Evolutionary conservation across 1,140 invertebrate species (phyloP).

Genomic region (Trachelipus rathkii): DNA sequence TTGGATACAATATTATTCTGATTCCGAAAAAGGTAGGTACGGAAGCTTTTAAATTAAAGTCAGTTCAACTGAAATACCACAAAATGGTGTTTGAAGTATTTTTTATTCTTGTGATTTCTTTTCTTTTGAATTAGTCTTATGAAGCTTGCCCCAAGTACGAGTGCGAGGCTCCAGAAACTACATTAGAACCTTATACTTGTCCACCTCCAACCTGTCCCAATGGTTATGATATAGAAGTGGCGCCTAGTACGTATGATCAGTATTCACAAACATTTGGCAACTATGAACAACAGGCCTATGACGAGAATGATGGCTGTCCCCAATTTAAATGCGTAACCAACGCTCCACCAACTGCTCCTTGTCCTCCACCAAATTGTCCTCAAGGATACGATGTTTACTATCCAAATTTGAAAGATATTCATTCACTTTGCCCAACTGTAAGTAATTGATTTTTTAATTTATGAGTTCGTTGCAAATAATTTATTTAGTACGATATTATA

Average conservation of each 20-base stretch:
- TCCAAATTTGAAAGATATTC: conserved; percentile 25
- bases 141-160: conserved; percentile 43
- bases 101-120: no score
- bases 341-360: conserved; percentile 30
- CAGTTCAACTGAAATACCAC: background rate
- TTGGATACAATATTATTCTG: conserved; percentile 28
- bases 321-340: conserved; percentile 38
- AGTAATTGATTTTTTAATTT: background rate
- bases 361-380: conserved; percentile 34
- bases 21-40: conserved; percentile 24
- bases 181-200: conserved; percentile 41
- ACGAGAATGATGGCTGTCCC: conserved; percentile 27
- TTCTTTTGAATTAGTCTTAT: conserved; percentile 21
- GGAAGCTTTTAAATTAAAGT: background rate
- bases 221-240: conserved; percentile 44
- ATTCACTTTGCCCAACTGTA: conserved; percentile 35
- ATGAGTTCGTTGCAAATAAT: no score
- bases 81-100: background rate
- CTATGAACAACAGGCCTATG: conserved; percentile 12
- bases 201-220: conserved; percentile 49
- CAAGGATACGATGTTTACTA: conserved; percentile 38
- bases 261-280: no score
- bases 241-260: conserved; percentile 12
- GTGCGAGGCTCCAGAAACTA: conserved; percentile 40
- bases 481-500: no score